These are phyloP conservation scores for Eucera pruinosa DNA, from an alignment of 2,888 invertebrate genomes.

Conservation along the genomic window DNA sequence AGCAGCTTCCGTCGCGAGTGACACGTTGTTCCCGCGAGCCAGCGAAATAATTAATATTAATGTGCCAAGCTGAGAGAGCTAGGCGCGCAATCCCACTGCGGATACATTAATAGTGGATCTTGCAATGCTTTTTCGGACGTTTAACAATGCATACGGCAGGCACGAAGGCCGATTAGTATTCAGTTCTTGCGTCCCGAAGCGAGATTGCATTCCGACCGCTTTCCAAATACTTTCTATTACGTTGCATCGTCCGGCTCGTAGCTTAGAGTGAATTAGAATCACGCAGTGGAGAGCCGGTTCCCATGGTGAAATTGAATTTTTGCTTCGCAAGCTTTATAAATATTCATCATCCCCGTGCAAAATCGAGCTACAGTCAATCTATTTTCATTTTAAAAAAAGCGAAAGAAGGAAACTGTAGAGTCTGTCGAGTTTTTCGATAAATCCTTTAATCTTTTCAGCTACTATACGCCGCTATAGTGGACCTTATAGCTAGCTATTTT, in stretches of 20 bases:
- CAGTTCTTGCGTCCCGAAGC: neutral
- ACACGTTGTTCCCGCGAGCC: slow-evolving; percentile 5
- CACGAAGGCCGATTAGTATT: slow-evolving; percentile 24
- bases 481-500: too few relatives aligned
- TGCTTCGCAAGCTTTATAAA: neutral
- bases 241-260: slow-evolving; percentile 5
- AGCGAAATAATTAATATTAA: slow-evolving; percentile 52
- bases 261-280: neutral
- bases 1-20: neutral
- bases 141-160: slow-evolving; percentile 24
- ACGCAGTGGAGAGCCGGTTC: too few relatives aligned
- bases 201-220: slow-evolving; percentile 12
- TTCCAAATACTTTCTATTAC: slow-evolving; percentile 38
- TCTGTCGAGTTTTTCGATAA: too few relatives aligned
- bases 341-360: neutral
- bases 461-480: too few relatives aligned
- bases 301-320: neutral
- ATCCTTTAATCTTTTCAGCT: too few relatives aligned
- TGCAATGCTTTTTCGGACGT: slow-evolving; percentile 12
- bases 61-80: neutral
- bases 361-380: neutral
- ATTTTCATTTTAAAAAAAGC: too few relatives aligned
- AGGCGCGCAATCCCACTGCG: slow-evolving; percentile 9
- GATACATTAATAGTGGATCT: slow-evolving; percentile 41
- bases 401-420: too few relatives aligned